These are phyloP conservation scores for Helicoverpa zea DNA, from an alignment of 1,140 invertebrate genomes.

Conservation along the genomic window DNA sequence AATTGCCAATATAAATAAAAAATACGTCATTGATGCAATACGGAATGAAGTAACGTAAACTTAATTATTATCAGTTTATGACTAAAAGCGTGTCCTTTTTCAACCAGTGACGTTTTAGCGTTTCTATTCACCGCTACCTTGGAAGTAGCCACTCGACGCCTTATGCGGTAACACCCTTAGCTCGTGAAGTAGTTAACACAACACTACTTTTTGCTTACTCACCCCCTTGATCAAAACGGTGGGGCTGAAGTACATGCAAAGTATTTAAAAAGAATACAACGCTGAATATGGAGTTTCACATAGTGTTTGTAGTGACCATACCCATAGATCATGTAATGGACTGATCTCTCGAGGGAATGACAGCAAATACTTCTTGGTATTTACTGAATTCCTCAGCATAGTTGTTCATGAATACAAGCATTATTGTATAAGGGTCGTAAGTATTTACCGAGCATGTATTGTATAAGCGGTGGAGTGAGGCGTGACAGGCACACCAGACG, in stretches of 20 bases:
- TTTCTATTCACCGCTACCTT: conserved; percentile 11
- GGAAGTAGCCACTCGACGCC: conserved; percentile 1
- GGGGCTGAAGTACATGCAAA: background rate
- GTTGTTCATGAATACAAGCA: too few species aligned
- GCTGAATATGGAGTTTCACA: too few species aligned
- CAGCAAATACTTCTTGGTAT: too few species aligned
- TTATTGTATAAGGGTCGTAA: conserved; percentile 39
- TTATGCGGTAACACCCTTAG: conserved; percentile 24
- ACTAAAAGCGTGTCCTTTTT: too few species aligned
- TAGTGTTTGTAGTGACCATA: too few species aligned
- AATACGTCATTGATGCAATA: background rate
- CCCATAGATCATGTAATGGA: too few species aligned
- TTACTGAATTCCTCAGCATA: too few species aligned
- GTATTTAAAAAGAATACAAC: background rate
- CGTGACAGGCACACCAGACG: conserved; percentile 62
- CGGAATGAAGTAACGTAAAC: background rate
- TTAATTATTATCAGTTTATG: too few species aligned
- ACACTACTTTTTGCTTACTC: conserved; percentile 19
- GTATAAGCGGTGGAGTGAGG: conserved; percentile 49
- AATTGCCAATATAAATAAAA: background rate
- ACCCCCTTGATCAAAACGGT: conserved; percentile 9
- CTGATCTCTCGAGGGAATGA: too few species aligned
- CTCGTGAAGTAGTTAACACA: conserved; percentile 20
- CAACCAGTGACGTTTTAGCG: conserved; percentile 1
- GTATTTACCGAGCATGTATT: conserved; percentile 49